phyloP scores from a whole-genome alignment of 2,888 invertebrate species.

The Serripes groenlandicus region DNA sequence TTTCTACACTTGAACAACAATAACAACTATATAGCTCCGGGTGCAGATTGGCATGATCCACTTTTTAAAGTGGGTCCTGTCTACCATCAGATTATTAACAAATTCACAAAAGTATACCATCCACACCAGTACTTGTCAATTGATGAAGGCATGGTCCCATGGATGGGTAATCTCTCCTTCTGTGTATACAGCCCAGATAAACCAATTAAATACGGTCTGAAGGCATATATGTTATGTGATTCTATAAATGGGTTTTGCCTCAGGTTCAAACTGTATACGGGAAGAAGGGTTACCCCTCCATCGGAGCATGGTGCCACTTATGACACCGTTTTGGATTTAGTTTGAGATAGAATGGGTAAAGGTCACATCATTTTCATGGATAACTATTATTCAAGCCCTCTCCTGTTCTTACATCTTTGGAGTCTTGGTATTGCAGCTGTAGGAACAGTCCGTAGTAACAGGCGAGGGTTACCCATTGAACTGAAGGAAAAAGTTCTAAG shows the following conservation, averaged over 20 bases:
- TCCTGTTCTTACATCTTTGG: constrained; percentile 12
- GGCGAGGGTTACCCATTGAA: neutral
- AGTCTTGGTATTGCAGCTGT: neutral
- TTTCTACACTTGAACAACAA: neutral
- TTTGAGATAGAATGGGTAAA: neutral
- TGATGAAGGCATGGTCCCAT: constrained; percentile 65
- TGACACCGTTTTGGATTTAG: neutral
- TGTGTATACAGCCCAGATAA: constrained; percentile 66
- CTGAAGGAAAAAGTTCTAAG: neutral
- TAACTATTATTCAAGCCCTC: constrained; percentile 4
- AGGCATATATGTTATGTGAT: constrained; percentile 62
- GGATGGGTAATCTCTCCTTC: constrained; percentile 52
- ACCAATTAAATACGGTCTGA: constrained; percentile 58
- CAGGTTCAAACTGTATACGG: constrained; percentile 52
- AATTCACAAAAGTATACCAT: constrained; percentile 15
- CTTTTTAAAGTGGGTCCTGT: constrained; percentile 55
- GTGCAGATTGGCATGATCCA: constrained; percentile 30
- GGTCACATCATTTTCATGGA: neutral
- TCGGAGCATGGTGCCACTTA: neutral
- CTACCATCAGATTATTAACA: constrained; percentile 25
- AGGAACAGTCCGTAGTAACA: neutral
- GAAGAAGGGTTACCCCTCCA: constrained; percentile 22
- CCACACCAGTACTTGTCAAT: constrained; percentile 45
- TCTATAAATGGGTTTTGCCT: constrained; percentile 47
- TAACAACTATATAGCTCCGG: neutral